A percentile compares a stretch with the other conserved stretches of the same genome.
Evolutionary conservation across 2,113 vertebrate genomes (phyloP).

Genomic region (Sigmodon hispidus): DNA sequence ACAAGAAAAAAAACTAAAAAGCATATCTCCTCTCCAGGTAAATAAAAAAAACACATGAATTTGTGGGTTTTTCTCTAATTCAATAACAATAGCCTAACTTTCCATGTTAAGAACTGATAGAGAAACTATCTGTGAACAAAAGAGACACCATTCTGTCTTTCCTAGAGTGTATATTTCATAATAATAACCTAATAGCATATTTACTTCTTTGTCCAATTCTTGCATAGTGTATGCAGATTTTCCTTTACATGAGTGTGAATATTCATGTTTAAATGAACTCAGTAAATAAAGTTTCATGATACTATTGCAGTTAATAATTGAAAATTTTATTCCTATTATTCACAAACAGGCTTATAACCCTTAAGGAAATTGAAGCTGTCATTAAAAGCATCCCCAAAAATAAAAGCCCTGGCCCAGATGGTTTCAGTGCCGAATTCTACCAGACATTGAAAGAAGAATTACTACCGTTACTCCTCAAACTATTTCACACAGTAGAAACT

Average conservation of each 20-base stretch:
- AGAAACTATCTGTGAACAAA: constrained; percentile 1
- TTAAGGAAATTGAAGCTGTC: too few species aligned
- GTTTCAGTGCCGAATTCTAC: too few species aligned
- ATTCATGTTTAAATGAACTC: background rate
- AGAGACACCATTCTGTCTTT: background rate
- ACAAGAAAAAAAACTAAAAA: background rate
- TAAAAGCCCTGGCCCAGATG: too few species aligned
- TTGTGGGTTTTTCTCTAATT: background rate
- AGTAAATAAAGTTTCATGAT: background rate
- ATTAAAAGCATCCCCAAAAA: too few species aligned
- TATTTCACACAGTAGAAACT: too few species aligned
- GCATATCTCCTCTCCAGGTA: background rate
- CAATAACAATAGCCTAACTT: background rate
- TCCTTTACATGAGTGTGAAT: background rate
- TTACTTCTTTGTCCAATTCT: background rate
- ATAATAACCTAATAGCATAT: background rate
- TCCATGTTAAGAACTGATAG: background rate
- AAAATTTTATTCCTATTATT: too few species aligned
- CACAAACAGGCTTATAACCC: too few species aligned
- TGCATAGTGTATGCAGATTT: background rate
- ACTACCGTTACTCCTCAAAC: too few species aligned
- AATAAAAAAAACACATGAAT: background rate
- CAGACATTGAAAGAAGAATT: too few species aligned
- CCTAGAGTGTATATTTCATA: background rate
- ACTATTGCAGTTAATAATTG: background rate